Evolutionary conservation across 2,888 invertebrate species (phyloP), one percentile per base, ranked within the genome.

Genomic region (Xylophagus ater): DNA sequence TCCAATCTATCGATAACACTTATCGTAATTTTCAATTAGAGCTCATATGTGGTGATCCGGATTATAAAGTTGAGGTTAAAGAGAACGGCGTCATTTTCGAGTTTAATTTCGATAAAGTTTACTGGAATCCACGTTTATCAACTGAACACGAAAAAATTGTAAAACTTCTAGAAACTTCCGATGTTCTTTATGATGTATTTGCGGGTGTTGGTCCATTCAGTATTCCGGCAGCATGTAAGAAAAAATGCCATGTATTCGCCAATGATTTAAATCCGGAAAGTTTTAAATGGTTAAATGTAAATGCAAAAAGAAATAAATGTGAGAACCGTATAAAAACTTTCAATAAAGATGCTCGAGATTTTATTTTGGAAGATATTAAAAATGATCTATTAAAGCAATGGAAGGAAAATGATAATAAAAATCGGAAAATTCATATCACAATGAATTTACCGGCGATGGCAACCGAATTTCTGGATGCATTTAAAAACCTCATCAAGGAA

Each of bases 151-250:
- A 80, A 51, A 72, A 87, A 54, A 78, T 99, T 44, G 67, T 85
- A 0, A 67, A 74, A 29, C 59, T 72, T 37, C 54, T 93, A 2
- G 68, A 73, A 36, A 55, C 68, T 0, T 71, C 67, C 2, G 88
- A 90, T 67, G 68, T 87, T 4, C 66, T 99, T 1, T 97, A 90
- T 65, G 98, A 99, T 69, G 81, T 94, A 0, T 98, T 96, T 66
- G 90, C 94, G 50, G 98, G 98, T 7, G 86, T 99, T 12, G 98
- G 98, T 0, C 98, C 98, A 0, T 99, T 98, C 65, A 74, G 90
- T 5, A 69, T 99, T 39, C 96, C 96, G 1, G 85, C 86, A 1
- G 87, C 84, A 0, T 71, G 68, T 43, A 72, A 70, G 44, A 69
- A 68, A 41, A 73, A 73, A 32, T 76, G 79, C 47, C 66, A 56